Conservation (phyloP, 1,140 invertebrate species). For the Melitaea cinxia region DNA sequence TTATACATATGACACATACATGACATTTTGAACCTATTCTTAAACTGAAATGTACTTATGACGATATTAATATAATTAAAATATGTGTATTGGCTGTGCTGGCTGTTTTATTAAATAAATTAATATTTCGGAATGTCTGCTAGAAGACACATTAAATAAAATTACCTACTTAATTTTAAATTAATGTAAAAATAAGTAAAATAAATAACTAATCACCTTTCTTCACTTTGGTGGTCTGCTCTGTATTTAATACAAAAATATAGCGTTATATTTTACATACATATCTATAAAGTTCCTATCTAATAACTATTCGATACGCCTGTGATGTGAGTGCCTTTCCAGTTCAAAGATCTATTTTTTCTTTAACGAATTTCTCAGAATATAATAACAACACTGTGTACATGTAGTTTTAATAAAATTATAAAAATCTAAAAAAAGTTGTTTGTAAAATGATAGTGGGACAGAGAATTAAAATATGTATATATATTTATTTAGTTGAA, state of each 20-base stretch:
- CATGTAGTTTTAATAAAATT: no score
- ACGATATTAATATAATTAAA: no score
- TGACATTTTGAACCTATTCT: no score
- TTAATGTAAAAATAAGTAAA: slow-evolving; percentile 6
- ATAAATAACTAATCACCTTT: not conserved
- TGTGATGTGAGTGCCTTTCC: not conserved
- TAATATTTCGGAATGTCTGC: not conserved
- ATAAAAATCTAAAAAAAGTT: no score
- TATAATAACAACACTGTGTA: no score
- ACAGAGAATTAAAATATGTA: no score
- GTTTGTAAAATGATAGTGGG: no score
- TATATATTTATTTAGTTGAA: no score
- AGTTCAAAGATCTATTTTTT: not conserved
- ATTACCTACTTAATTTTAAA: slow-evolving; percentile 16
- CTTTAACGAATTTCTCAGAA: no score
- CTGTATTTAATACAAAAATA: slow-evolving; percentile 8
- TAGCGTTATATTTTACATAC: slow-evolving; percentile 1
- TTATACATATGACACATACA: no score
- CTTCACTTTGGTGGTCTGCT: slow-evolving; percentile 1
- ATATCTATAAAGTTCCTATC: not conserved
- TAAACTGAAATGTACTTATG: no score
- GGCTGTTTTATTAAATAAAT: not conserved
- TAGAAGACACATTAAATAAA: not conserved
- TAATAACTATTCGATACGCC: not conserved
- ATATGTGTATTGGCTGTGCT: no score